Evolutionary conservation across 2,888 invertebrate species (phyloP).

Genomic region (Atherix ibis): DNA sequence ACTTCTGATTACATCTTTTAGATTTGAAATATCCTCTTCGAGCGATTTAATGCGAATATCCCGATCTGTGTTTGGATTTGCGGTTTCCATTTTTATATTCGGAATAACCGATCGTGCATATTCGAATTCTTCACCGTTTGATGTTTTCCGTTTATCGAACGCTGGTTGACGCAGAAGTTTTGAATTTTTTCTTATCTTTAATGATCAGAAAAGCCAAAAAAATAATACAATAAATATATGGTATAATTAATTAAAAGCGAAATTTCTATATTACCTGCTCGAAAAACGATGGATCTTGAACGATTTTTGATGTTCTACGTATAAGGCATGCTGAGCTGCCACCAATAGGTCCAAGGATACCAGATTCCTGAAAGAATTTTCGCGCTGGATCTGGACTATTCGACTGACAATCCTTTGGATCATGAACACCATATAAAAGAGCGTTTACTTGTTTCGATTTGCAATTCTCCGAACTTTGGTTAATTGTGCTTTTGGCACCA

Average conservation of each 20-base stretch:
- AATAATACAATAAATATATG: not conserved
- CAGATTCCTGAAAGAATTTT: constrained; percentile 21
- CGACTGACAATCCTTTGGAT: not conserved
- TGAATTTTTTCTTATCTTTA: constrained; percentile 11
- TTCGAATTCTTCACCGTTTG: constrained; percentile 5
- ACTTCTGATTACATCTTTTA: constrained; percentile 37
- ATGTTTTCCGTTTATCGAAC: constrained; percentile 1
- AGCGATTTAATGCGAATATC: constrained; percentile 33
- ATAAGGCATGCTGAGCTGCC: constrained; percentile 15
- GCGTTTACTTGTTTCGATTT: not conserved
- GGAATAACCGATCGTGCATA: constrained; percentile 5
- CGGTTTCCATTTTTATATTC: constrained; percentile 4
- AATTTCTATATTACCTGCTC: constrained; percentile 18
- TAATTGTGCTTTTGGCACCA: too few relatives aligned
- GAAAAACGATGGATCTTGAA: constrained; percentile 19
- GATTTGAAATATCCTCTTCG: constrained; percentile 39
- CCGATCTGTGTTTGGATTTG: constrained; percentile 9
- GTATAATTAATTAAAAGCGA: not conserved
- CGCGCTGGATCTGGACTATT: constrained; percentile 16
- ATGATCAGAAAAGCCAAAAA: constrained; percentile 1
- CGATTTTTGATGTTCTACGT: constrained; percentile 21
- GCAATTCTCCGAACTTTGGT: not conserved
- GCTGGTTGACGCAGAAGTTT: constrained; percentile 6
- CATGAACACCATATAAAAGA: not conserved
- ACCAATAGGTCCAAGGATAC: constrained; percentile 20